These are phyloP conservation scores for Dicyrtomina minuta DNA, from an alignment of 2,888 invertebrate genomes.

Conservation along the genomic window DNA sequence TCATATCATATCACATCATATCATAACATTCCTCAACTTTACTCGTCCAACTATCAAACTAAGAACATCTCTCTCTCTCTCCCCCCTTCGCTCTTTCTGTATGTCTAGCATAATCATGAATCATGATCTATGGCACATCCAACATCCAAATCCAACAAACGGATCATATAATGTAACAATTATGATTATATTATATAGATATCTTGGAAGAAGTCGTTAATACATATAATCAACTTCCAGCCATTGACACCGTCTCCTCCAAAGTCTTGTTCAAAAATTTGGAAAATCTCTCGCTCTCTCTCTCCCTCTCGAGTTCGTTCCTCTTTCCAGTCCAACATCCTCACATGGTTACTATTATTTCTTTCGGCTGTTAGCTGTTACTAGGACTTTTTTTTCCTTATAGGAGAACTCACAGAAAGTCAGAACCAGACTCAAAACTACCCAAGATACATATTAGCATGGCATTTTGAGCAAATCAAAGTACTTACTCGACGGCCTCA, in stretches of 20 bases:
- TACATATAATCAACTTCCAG: constrained; percentile 1
- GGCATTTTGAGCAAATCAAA: no score
- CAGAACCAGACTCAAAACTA: no score
- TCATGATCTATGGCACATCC: constrained; percentile 19
- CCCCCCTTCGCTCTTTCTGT: no score
- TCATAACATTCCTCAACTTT: constrained; percentile 4
- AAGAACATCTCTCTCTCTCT: no score
- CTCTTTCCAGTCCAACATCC: constrained; percentile 3
- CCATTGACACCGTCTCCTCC: constrained; percentile 5
- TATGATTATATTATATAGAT: not conserved
- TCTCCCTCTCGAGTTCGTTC: constrained; percentile 22
- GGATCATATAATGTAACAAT: not conserved
- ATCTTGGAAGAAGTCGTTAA: no score
- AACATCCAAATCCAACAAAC: not conserved
- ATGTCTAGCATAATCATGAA: not conserved
- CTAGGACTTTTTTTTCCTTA: no score
- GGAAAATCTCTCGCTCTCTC: constrained; percentile 31
- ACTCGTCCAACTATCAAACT: not conserved
- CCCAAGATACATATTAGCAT: no score
- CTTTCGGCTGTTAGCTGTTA: not conserved
- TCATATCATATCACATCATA: constrained; percentile 11
- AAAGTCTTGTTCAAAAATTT: constrained; percentile 18
- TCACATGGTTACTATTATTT: not conserved
- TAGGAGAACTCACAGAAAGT: no score
- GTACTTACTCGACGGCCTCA: constrained; percentile 25